Base-by-base conservation (phyloP, 1,140 invertebrate genomes). In the Chlorops oryzae region DNA sequence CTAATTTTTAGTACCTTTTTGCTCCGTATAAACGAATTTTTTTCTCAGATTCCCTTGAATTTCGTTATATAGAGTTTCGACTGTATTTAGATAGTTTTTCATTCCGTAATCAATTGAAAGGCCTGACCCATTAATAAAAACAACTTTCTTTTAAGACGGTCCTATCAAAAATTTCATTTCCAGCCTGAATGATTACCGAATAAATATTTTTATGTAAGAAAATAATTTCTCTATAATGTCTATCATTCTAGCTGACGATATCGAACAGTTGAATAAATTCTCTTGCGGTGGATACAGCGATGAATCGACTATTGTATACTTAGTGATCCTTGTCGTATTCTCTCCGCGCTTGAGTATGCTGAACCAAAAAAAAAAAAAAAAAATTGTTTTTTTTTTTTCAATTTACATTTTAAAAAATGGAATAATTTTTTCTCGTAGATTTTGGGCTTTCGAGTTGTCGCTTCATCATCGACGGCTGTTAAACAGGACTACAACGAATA, bases 401-500 rank as follows among this genome's bases (percentile, higher is more conserved):
- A 52, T 7, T 42, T 40, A 23, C 7, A 15, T 32, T 44, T 35
- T 35, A 15, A 41, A 24, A n/a, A 6, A 22, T 37, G 18, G 17
- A 15, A 39, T 35, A 50, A 40, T 46, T 59, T 50, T 56, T 58
- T 49, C 52, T 66, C 70, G 47, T 59, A 80, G 79, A 87, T 90
- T 44, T 77, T 91, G 54, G 88, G 87, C 37, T 91, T 90, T 73
- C 85, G 85, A 75, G 87, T 91, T 37, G 85, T 91, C 22, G 86
- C 88, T 52, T 89, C 87, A 23, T 88, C 87, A 52, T 88, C 86
- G 41, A 88, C 86, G 50, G 81, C 84, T 52, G 84, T 88, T 24
- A 88, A 89, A 72, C 86, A 88, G 73, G 86, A 89, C 67, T 88
- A 89, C 65, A 89, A 88, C 78, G 86, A 89, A 63, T 88, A 89